Evolutionary conservation across 1,140 invertebrate genomes (phyloP).

Genomic region (Saccostrea glomerata): DNA sequence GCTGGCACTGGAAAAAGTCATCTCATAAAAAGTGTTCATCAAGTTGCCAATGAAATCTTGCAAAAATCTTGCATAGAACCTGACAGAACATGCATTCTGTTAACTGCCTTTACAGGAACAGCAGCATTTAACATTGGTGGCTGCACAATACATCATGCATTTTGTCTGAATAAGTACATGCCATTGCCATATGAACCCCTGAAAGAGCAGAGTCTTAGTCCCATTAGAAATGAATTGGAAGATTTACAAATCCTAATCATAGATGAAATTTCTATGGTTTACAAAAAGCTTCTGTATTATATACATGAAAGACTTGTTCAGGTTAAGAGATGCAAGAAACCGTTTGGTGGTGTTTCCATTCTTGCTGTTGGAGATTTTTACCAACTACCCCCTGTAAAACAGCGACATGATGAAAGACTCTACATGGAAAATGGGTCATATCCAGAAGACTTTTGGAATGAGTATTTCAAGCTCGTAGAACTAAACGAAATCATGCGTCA

Average conservation of each 20-base stretch:
- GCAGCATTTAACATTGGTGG: conserved; percentile 29
- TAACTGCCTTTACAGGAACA: conserved; percentile 20
- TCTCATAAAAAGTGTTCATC: not conserved
- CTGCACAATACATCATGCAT: conserved; percentile 46
- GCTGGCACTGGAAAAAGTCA: too few relatives aligned
- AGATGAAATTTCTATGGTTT: not conserved
- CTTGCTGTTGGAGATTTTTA: not conserved
- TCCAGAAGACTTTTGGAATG: too few relatives aligned
- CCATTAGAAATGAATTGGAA: conserved; percentile 13
- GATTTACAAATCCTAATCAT: conserved; percentile 38
- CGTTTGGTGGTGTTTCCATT: not conserved
- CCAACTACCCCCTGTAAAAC: conserved; percentile 4
- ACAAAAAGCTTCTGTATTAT: conserved; percentile 44
- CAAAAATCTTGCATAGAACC: too few relatives aligned
- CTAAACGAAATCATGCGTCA: too few relatives aligned
- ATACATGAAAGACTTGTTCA: conserved; percentile 46
- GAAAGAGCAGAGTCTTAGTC: conserved; percentile 23
- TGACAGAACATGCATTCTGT: conserved; percentile 29
- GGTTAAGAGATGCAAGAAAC: not conserved
- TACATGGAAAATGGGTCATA: too few relatives aligned
- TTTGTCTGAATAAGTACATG: not conserved
- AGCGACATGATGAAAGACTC: not conserved
- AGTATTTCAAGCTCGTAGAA: too few relatives aligned
- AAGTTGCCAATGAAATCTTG: not conserved
- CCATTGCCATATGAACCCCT: conserved; percentile 26